Conservation (phyloP, 2,888 invertebrate genomes). For the Spodoptera exigua region DNA sequence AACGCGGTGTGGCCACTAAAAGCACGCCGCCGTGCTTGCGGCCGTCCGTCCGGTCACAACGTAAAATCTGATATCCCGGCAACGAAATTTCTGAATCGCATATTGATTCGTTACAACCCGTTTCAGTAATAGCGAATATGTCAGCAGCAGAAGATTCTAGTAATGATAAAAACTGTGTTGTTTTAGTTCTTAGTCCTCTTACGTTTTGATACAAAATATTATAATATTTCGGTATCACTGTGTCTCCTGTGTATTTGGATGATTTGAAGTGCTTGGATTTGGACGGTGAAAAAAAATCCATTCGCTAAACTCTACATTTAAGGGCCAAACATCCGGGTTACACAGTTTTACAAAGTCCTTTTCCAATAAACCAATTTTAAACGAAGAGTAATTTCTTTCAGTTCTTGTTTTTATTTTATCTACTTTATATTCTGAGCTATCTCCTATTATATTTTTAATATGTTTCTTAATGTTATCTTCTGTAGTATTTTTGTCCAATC, state of each 20-base stretch:
- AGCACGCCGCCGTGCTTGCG: too few relatives aligned
- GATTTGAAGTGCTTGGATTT: conserved; percentile 6
- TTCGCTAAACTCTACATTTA: conserved; percentile 17
- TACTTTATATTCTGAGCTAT: conserved; percentile 5
- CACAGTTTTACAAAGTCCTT: conserved; percentile 7
- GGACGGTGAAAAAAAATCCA: conserved; percentile 26
- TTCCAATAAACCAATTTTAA: conserved; percentile 20
- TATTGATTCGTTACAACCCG: background rate
- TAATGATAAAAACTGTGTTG: too few relatives aligned
- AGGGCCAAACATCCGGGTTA: conserved; percentile 20
- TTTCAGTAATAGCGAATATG: too few relatives aligned
- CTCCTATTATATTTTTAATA: conserved; percentile 11
- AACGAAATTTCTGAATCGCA: background rate
- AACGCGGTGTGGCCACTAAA: too few relatives aligned
- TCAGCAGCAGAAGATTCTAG: too few relatives aligned
- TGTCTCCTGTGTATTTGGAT: background rate
- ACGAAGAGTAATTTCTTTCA: conserved; percentile 21
- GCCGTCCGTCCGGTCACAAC: too few relatives aligned
- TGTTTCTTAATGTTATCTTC: conserved; percentile 12
- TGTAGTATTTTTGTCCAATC: conserved; percentile 14
- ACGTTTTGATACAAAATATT: too few relatives aligned
- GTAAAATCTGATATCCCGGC: background rate
- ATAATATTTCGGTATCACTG: background rate
- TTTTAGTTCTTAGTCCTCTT: too few relatives aligned
- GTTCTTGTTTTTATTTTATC: conserved; percentile 17